These are phyloP conservation scores for Cathartes aura DNA, from an alignment of 2,113 vertebrate genomes.

Conservation along the genomic window DNA sequence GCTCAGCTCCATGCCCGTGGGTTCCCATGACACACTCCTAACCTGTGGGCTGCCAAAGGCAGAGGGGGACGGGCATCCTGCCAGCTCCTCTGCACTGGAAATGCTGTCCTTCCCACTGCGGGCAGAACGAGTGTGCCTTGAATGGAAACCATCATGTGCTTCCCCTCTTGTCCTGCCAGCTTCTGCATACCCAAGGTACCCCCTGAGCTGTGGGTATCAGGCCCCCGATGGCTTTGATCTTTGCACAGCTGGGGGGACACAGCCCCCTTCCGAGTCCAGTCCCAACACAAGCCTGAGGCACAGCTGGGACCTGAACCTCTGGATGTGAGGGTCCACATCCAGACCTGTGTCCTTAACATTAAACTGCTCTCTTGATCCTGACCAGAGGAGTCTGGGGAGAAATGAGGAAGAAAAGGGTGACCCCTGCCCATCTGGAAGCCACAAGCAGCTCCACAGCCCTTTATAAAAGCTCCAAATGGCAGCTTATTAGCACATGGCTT, in stretches of 20 bases:
- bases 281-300: neutral
- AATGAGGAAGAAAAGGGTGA: neutral
- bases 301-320: neutral
- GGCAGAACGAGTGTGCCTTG: neutral
- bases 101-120: neutral
- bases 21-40: neutral
- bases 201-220: neutral
- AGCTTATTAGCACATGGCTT: neutral
- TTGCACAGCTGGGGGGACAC: fast-evolving
- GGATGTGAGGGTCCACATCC: fast-evolving
- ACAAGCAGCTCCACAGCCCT: neutral
- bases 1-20: neutral
- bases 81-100: neutral
- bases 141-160: neutral
- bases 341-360: neutral
- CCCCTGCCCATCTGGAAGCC: neutral
- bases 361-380: neutral
- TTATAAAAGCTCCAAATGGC: neutral
- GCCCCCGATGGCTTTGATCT: fast-evolving
- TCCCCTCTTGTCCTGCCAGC: neutral
- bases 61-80: neutral
- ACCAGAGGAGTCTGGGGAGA: neutral
- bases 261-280: neutral
- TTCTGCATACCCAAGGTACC: neutral
- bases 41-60: neutral